Conservation (phyloP, 2,113 vertebrate species). For the Ivindomyrus marchei region DNA sequence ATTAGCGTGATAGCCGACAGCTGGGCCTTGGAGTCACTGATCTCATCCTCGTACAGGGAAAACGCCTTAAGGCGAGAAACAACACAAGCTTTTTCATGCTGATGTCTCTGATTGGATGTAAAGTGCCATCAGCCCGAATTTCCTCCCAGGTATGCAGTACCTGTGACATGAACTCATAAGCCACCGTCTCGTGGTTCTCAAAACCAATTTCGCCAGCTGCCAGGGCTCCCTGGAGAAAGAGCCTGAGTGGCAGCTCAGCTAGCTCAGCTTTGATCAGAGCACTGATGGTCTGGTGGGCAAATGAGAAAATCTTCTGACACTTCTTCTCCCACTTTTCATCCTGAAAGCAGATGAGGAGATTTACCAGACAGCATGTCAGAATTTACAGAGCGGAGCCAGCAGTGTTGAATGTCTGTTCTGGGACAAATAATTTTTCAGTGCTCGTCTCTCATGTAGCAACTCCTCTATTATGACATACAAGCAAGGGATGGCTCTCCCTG, state of each 20-base stretch:
- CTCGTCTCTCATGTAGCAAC: neutral
- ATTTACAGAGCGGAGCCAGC: neutral
- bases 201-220: conserved; percentile 95
- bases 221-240: conserved; percentile 93
- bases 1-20: conserved; percentile 94
- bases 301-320: conserved; percentile 98
- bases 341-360: conserved; percentile 48
- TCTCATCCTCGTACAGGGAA: conserved; percentile 96
- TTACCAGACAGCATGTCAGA: neutral
- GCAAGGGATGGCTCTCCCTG: neutral
- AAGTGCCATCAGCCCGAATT: neutral
- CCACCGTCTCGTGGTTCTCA: conserved; percentile 96
- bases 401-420: neutral
- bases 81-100: neutral
- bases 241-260: conserved; percentile 86
- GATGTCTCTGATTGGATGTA: neutral
- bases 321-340: conserved; percentile 99
- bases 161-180: conserved; percentile 99
- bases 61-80: conserved; percentile 69
- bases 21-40: conserved; percentile 97
- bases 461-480: neutral
- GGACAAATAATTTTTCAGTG: neutral
- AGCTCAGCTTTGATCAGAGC: conserved; percentile 95
- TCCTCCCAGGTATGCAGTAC: conserved; percentile 45
- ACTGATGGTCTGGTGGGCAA: conserved; percentile 96